Evolutionary conservation across 2,113 vertebrate genomes (phyloP).

Genomic region (Panthera uncia): DNA sequence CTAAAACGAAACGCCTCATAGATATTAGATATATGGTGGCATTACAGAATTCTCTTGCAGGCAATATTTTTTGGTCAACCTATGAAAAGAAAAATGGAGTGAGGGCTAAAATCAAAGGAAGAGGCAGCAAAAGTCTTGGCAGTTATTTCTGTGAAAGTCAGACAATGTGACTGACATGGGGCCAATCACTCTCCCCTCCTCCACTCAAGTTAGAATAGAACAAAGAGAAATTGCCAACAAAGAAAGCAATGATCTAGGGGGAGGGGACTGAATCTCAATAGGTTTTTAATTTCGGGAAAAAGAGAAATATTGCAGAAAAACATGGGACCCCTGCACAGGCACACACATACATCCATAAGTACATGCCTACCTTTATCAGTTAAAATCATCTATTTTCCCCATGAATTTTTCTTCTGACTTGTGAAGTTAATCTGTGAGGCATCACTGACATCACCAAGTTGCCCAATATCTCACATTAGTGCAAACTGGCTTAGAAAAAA

Average conservation of each 20-base stretch:
- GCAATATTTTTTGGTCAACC: conserved; percentile 82
- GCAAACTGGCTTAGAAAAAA: conserved; percentile 77
- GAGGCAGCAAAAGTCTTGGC: conserved; percentile 77
- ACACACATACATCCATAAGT: background rate
- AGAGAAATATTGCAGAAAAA: conserved; percentile 66
- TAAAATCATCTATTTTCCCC: conserved; percentile 61
- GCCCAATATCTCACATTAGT: conserved; percentile 60
- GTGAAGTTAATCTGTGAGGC: conserved; percentile 13
- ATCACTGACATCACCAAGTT: background rate
- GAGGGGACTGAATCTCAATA: conserved; percentile 67
- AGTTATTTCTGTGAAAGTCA: conserved; percentile 83
- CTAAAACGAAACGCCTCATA: conserved; percentile 85
- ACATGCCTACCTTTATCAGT: background rate
- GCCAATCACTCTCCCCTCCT: conserved; percentile 71
- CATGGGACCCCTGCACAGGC: background rate
- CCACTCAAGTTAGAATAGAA: conserved; percentile 80
- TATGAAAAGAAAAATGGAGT: conserved; percentile 83
- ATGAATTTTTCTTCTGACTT: conserved; percentile 62
- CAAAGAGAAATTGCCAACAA: conserved; percentile 83
- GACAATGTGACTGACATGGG: conserved; percentile 81
- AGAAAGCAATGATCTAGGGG: conserved; percentile 77
- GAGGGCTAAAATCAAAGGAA: conserved; percentile 82
- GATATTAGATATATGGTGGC: conserved; percentile 84
- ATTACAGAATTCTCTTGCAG: conserved; percentile 83
- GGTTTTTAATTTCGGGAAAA: conserved; percentile 78